These are phyloP conservation scores for Hafferia zeledoni DNA, from an alignment of 2,797 vertebrate genomes.

Conservation along the genomic window DNA sequence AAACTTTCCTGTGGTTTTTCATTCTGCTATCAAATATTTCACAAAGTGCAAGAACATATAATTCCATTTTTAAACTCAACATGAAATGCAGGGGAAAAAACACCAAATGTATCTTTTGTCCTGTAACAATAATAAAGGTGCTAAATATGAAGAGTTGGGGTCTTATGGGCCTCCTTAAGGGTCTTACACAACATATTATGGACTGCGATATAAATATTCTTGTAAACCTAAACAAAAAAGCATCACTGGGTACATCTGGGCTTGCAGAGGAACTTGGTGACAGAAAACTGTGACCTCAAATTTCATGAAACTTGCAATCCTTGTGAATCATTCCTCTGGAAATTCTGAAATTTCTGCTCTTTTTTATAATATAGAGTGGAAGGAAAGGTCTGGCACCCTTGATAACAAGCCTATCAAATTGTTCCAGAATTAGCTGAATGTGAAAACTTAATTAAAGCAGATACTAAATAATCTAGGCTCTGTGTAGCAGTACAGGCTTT, in stretches of 20 bases:
- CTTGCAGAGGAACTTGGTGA: background rate
- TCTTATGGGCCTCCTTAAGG: background rate
- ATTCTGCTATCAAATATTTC: background rate
- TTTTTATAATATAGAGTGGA: background rate
- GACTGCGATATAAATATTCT: background rate
- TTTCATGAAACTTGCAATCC: background rate
- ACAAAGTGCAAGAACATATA: background rate
- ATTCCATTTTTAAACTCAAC: background rate
- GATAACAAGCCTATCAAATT: conserved; percentile 4
- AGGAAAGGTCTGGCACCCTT: background rate
- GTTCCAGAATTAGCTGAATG: conserved; percentile 26
- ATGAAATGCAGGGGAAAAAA: background rate
- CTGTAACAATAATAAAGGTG: background rate
- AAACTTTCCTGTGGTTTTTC: background rate
- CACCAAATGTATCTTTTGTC: background rate
- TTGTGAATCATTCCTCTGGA: background rate
- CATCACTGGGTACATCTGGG: background rate
- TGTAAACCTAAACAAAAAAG: background rate
- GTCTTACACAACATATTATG: background rate
- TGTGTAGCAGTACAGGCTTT: background rate
- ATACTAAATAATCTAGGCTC: conserved; percentile 41
- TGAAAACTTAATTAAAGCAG: conserved; percentile 67
- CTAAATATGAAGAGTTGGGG: background rate
- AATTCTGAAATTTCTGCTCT: background rate
- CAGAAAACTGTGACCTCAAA: background rate